These are phyloP conservation scores for Spheniscus mendiculus DNA, from an alignment of 2,113 vertebrate species.

Conservation along the genomic window DNA sequence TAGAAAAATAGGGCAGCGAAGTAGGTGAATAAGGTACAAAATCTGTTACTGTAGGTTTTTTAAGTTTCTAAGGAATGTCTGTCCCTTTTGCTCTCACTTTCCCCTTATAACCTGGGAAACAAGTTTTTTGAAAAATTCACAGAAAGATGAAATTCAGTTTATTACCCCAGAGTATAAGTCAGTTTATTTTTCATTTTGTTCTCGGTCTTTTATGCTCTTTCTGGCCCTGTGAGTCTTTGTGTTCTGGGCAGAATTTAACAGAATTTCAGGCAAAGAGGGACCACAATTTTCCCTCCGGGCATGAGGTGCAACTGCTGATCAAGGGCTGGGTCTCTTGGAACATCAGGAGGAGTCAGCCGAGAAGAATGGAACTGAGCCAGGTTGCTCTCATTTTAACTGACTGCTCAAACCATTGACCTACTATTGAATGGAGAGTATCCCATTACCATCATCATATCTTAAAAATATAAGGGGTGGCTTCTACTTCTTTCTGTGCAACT, in stretches of 20 bases:
- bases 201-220: not conserved
- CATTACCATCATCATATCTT: not conserved
- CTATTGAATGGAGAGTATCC: not conserved
- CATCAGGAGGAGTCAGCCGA: accelerated
- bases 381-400: not conserved
- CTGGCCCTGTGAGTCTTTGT: not conserved
- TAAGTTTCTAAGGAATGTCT: not conserved
- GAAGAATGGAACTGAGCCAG: not conserved
- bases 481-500: not conserved
- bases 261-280: not conserved
- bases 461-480: not conserved
- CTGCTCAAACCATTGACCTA: not conserved
- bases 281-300: not conserved
- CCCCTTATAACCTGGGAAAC: not conserved
- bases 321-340: not conserved
- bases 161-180: not conserved
- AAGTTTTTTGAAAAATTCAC: not conserved
- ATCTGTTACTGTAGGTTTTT: not conserved
- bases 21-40: not conserved
- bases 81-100: not conserved
- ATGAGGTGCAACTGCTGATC: not conserved
- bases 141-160: not conserved
- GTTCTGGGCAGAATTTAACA: not conserved
- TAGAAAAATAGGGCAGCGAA: not conserved
- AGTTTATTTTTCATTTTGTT: not conserved